Evolutionary conservation across 2,888 invertebrate genomes (phyloP).

Genomic region (Brachynemurus nebulosus): DNA sequence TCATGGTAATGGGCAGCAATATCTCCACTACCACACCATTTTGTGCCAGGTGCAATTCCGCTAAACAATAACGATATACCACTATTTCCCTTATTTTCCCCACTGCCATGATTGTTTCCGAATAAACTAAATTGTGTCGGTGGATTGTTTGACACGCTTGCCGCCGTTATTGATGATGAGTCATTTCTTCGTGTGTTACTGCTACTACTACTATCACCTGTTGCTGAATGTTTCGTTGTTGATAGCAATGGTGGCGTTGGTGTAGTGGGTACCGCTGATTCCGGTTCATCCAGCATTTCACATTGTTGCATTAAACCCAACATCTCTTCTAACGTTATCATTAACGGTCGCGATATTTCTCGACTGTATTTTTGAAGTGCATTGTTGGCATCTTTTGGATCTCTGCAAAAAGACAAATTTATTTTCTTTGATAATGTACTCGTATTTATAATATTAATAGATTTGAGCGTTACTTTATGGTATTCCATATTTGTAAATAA

Average conservation of each 20-base stretch:
- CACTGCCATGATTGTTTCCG: constrained; percentile 15
- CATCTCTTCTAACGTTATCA: constrained; percentile 61
- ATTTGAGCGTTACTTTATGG: no score
- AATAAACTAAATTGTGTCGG: constrained; percentile 8
- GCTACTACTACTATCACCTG: background rate
- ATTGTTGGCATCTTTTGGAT: constrained; percentile 50
- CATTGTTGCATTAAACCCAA: constrained; percentile 67
- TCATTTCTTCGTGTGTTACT: constrained; percentile 23
- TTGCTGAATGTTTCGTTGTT: no score
- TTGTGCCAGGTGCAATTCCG: constrained; percentile 77
- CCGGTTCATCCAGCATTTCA: constrained; percentile 43
- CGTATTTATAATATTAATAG: no score
- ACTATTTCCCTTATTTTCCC: constrained; percentile 8
- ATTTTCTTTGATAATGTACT: no score
- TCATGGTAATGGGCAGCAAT: constrained; percentile 73
- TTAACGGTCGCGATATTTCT: constrained; percentile 48
- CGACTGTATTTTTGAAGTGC: constrained; percentile 50
- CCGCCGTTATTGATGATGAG: constrained; percentile 14
- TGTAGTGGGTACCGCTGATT: no score
- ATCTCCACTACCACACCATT: constrained; percentile 88
- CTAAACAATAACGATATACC: constrained; percentile 50
- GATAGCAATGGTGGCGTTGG: background rate
- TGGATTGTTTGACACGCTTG: constrained; percentile 13
- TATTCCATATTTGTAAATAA: no score
- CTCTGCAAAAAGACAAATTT: constrained; percentile 36